phyloP scores from a whole-genome alignment of 2,797 vertebrate species.

The Rhinella marina region DNA sequence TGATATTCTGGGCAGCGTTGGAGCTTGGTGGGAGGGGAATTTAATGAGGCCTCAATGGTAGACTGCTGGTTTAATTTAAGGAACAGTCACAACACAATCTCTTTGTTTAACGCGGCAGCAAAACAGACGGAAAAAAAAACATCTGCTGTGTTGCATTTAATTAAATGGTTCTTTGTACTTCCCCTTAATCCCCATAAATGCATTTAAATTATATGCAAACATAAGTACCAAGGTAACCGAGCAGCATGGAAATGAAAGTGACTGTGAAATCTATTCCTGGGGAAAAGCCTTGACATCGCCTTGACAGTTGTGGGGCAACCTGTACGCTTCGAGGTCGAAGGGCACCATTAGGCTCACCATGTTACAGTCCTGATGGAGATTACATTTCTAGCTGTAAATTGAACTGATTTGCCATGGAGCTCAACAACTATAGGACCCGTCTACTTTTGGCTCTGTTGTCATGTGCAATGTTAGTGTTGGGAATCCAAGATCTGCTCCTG shows the following conservation, averaged over 20 bases:
- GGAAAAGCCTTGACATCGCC: slow-evolving; percentile 11
- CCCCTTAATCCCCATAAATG: slow-evolving; percentile 48
- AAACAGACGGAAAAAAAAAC: slow-evolving; percentile 36
- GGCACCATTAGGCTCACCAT: background rate
- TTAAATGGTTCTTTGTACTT: slow-evolving; percentile 54
- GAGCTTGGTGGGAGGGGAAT: slow-evolving; percentile 33
- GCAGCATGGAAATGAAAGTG: slow-evolving; percentile 19
- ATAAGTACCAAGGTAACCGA: slow-evolving; percentile 48
- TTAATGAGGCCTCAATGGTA: slow-evolving; percentile 43
- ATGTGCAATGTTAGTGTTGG: background rate
- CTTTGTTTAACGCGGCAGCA: slow-evolving; percentile 50
- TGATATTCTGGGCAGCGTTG: slow-evolving; percentile 26
- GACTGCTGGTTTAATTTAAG: slow-evolving; percentile 58
- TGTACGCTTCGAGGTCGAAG: background rate
- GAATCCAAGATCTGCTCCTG: background rate
- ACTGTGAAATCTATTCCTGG: background rate
- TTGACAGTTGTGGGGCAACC: slow-evolving; percentile 29
- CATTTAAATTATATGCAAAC: slow-evolving; percentile 43
- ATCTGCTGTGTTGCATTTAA: slow-evolving; percentile 57
- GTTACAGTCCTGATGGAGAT: background rate
- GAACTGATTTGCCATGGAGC: slow-evolving; percentile 9
- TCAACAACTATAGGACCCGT: background rate
- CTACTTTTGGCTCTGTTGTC: background rate
- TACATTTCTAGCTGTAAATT: background rate
- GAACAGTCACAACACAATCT: slow-evolving; percentile 50